phyloP scores from a whole-genome alignment of 1,140 invertebrate species.

The Eulimnadia texana region DNA sequence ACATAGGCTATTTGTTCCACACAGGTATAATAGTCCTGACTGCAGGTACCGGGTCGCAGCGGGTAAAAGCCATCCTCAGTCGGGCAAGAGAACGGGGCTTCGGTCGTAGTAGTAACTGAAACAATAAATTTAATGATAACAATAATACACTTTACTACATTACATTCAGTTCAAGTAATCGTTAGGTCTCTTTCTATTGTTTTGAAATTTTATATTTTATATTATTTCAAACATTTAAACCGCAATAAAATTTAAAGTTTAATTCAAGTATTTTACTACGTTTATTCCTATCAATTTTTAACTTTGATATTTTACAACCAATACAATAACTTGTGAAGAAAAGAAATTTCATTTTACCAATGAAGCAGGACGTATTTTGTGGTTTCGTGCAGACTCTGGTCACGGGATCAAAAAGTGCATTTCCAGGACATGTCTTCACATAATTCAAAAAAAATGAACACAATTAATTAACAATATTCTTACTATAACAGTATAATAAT shows the following conservation, averaged over 20 bases:
- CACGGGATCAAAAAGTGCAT: conserved; percentile 8
- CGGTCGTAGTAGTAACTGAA: background rate
- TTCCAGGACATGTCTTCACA: conserved; percentile 5
- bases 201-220: no score
- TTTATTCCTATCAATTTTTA: no score
- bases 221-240: no score
- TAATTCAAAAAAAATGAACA: background rate
- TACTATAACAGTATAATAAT: background rate
- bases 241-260: no score
- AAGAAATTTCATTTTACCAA: background rate
- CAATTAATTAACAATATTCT: background rate
- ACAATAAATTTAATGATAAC: no score
- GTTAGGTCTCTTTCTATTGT: no score
- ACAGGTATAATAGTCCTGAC: background rate
- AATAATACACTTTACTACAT: no score
- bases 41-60: background rate
- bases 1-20: background rate
- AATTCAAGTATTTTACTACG: no score
- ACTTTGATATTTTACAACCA: no score
- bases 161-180: no score
- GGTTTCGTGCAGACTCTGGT: background rate
- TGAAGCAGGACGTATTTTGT: background rate
- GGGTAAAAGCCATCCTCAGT: background rate
- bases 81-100: background rate
- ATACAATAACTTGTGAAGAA: no score